These are phyloP conservation scores for Phoeniculus purpureus DNA, from an alignment of 2,797 vertebrate genomes.

Conservation along the genomic window DNA sequence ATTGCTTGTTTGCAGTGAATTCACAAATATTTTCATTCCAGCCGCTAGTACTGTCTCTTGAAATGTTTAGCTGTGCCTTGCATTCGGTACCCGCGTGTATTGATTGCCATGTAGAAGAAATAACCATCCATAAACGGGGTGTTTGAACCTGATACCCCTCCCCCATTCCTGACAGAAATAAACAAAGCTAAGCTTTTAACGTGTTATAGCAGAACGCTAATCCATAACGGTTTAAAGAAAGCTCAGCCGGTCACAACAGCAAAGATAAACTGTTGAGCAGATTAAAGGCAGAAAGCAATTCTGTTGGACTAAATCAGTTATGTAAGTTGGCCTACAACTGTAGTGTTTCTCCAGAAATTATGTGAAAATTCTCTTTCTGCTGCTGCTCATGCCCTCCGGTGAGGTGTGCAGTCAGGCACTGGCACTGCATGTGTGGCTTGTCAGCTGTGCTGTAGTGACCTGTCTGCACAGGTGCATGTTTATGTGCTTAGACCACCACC, in stretches of 20 bases:
- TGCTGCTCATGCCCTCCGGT: background rate
- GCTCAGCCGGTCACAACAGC: slow-evolving; percentile 40
- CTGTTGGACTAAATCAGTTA: slow-evolving; percentile 56
- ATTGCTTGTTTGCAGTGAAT: background rate
- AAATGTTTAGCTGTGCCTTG: background rate
- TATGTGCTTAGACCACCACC: background rate
- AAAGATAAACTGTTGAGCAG: slow-evolving; percentile 73
- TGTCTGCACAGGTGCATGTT: rapidly evolving
- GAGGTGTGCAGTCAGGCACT: background rate
- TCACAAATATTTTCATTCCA: background rate
- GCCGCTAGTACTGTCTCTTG: background rate
- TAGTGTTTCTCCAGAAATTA: slow-evolving; percentile 12
- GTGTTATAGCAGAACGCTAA: slow-evolving; percentile 57
- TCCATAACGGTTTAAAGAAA: slow-evolving; percentile 64
- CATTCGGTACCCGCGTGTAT: background rate
- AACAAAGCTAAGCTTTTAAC: slow-evolving; percentile 63
- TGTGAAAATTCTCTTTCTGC: background rate
- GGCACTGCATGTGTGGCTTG: background rate
- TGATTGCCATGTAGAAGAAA: background rate
- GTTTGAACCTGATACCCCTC: slow-evolving; percentile 47
- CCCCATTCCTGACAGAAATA: slow-evolving; percentile 66
- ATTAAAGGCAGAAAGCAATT: slow-evolving; percentile 73
- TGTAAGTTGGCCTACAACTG: slow-evolving; percentile 51
- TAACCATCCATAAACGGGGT: slow-evolving; percentile 28
- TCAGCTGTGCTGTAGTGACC: background rate